Percentiles rank a stretch among this genome's conserved stretches.
Evolutionary conservation across 2,113 vertebrate species (phyloP).

Genomic region (Bos javanicus): DNA sequence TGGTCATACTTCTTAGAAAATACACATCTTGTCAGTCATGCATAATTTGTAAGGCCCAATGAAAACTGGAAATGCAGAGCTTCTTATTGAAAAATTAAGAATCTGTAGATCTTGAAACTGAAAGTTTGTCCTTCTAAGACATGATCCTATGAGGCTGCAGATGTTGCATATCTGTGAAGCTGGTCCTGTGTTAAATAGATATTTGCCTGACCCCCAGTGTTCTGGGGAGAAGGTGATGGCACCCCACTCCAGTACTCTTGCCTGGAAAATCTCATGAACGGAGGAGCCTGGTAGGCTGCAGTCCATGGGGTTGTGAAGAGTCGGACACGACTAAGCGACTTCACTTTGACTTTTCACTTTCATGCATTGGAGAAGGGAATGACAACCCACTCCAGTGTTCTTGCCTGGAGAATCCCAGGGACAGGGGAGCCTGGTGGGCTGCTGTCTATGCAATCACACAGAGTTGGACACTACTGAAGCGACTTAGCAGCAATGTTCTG

Average conservation of each 20-base stretch:
- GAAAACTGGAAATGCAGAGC: not conserved
- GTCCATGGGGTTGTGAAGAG: fast-evolving
- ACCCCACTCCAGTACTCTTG: too few species aligned
- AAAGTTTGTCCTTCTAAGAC: not conserved
- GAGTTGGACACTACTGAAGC: fast-evolving
- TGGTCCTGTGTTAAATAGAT: not conserved
- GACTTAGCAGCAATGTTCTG: not conserved
- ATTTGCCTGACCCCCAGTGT: not conserved
- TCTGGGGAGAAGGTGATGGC: not conserved
- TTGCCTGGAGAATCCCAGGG: too few species aligned
- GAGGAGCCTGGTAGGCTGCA: too few species aligned
- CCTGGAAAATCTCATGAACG: too few species aligned
- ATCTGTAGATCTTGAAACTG: not conserved
- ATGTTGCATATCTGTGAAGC: not conserved
- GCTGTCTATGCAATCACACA: too few species aligned
- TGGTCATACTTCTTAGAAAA: not conserved
- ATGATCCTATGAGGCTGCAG: not conserved
- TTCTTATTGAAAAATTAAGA: not conserved
- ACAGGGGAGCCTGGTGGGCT: too few species aligned
- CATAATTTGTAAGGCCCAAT: not conserved
- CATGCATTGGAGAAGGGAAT: too few species aligned
- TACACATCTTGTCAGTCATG: not conserved
- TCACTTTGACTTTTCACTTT: too few species aligned
- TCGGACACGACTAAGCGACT: fast-evolving
- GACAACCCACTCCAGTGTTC: too few species aligned